These are phyloP conservation scores for Hirtodrosophila alboralis DNA, from an alignment of 2,888 invertebrate species.

Conservation along the genomic window DNA sequence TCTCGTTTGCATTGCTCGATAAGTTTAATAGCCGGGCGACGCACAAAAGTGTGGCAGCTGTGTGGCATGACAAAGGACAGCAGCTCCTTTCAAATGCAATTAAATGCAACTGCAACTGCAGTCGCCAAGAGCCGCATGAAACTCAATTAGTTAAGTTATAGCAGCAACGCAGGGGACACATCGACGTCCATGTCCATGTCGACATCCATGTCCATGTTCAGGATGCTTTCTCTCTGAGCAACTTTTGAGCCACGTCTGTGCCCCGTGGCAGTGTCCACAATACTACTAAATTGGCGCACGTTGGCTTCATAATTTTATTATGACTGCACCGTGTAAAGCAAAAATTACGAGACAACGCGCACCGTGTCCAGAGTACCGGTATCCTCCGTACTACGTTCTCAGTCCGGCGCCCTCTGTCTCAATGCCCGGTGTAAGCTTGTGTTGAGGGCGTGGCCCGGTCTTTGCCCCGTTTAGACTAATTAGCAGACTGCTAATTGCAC, in stretches of 20 bases:
- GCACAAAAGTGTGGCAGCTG: background rate
- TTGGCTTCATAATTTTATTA: slow-evolving; percentile 75
- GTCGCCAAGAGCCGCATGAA: slow-evolving; percentile 53
- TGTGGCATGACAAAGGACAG: slow-evolving; percentile 43
- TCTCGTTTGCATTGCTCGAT: slow-evolving; percentile 5
- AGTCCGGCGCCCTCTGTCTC: background rate
- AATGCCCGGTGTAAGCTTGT: slow-evolving; percentile 18
- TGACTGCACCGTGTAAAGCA: slow-evolving; percentile 60
- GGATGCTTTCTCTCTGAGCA: slow-evolving; percentile 27
- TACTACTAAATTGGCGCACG: slow-evolving; percentile 74
- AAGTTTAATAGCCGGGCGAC: slow-evolving; percentile 10
- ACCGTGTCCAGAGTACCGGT: background rate
- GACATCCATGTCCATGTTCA: slow-evolving; percentile 4
- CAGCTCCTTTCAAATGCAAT: slow-evolving; percentile 68
- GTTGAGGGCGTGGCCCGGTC: slow-evolving; percentile 41
- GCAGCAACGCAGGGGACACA: slow-evolving; percentile 21
- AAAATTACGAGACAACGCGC: slow-evolving; percentile 52
- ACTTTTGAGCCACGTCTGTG: slow-evolving; percentile 11
- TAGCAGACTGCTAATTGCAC: slow-evolving; percentile 74
- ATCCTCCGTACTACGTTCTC: too few relatives aligned
- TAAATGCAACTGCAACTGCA: slow-evolving; percentile 66
- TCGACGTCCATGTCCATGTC: slow-evolving; percentile 4
- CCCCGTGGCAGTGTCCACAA: slow-evolving; percentile 45
- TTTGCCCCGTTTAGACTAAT: slow-evolving; percentile 65
- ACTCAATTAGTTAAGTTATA: slow-evolving; percentile 75